Percentiles rank a stretch among this genome's conserved stretches.
Evolutionary conservation across 2,113 vertebrate genomes (phyloP).

Genomic region (Micronycteris hirsuta): DNA sequence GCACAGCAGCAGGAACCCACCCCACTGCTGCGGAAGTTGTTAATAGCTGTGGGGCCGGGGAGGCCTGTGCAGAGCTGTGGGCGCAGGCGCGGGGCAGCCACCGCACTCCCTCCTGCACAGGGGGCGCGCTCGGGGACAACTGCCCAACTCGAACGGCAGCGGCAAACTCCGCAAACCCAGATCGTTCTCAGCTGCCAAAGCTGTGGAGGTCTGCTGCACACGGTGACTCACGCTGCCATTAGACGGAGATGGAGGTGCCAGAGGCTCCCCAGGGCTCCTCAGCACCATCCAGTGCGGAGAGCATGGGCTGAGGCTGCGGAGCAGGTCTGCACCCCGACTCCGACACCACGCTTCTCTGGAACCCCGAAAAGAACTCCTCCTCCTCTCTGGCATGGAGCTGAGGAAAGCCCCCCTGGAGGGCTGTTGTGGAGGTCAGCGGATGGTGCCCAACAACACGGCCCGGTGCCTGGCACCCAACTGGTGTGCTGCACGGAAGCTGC

Average conservation of each 20-base stretch:
- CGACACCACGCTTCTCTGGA: too few relatives aligned
- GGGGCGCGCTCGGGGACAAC: accelerated
- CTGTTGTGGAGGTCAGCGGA: accelerated
- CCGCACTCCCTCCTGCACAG: accelerated
- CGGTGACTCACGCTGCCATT: neutral
- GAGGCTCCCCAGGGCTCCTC: neutral
- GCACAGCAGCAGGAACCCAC: neutral
- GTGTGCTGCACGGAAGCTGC: accelerated
- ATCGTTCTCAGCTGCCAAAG: too few relatives aligned
- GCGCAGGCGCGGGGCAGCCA: too few relatives aligned
- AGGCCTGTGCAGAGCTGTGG: neutral
- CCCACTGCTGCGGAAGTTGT: neutral
- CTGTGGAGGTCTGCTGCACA: accelerated
- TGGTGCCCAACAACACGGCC: accelerated
- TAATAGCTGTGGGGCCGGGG: accelerated
- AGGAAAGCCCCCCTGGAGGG: accelerated
- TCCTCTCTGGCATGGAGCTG: neutral
- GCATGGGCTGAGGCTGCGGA: accelerated
- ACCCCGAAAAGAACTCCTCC: too few relatives aligned
- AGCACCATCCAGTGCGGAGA: accelerated
- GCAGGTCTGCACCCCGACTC: neutral
- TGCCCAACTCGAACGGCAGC: accelerated
- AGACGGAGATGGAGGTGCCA: accelerated
- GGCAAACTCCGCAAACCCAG: neutral
- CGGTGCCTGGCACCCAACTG: accelerated